Evolutionary conservation across 2,113 vertebrate species (phyloP).

Genomic region (Pavo muticus): DNA sequence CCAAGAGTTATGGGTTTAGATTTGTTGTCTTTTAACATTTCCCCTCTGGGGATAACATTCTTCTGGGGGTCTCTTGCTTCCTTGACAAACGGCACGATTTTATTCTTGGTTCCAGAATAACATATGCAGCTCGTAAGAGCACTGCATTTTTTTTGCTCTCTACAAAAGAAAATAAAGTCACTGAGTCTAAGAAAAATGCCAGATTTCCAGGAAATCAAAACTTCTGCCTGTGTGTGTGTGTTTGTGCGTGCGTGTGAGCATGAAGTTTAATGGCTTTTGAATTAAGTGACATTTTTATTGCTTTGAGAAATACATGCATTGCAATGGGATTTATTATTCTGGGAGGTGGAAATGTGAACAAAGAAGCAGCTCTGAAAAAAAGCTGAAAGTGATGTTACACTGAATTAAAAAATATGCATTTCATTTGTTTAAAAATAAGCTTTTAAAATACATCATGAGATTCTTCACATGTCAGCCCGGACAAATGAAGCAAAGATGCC

Average conservation of each 20-base stretch:
- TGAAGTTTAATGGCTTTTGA: not conserved
- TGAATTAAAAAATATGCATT: conserved; percentile 29
- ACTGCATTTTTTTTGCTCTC: not conserved
- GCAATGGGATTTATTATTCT: conserved; percentile 34
- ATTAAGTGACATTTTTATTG: conserved; percentile 58
- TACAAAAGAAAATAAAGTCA: not conserved
- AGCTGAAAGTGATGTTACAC: not conserved
- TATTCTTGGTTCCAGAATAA: not conserved
- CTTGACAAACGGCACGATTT: conserved; percentile 42
- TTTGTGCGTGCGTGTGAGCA: not conserved
- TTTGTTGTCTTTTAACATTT: not conserved
- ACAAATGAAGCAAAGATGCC: conserved; percentile 96
- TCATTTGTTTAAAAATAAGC: conserved; percentile 42
- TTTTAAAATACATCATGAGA: not conserved
- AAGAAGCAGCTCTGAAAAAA: not conserved
- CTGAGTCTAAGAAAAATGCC: not conserved
- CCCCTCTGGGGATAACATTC: not conserved
- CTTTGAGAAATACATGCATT: conserved; percentile 39
- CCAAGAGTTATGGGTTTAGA: not conserved
- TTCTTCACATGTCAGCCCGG: conserved; percentile 92
- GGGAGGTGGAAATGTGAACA: conserved; percentile 6
- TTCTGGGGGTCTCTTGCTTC: conserved; percentile 10
- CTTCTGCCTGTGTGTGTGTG: not conserved
- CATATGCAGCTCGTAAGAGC: not conserved
- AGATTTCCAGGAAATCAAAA: not conserved